Evolutionary conservation across 2,888 invertebrate species (phyloP).

Genomic region (Empis stercorea): DNA sequence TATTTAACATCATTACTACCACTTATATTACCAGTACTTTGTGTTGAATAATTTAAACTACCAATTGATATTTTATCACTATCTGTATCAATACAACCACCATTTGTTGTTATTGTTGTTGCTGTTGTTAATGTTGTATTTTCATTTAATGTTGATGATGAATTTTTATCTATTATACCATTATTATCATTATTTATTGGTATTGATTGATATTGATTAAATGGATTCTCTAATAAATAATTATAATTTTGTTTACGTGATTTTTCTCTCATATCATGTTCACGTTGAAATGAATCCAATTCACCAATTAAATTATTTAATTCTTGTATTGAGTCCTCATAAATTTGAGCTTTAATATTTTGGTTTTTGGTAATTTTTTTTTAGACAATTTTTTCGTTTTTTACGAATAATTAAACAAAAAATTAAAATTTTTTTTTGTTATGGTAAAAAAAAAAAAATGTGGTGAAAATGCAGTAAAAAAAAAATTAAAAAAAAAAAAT

Average conservation of each 20-base stretch:
- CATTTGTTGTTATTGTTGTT: conserved; percentile 16
- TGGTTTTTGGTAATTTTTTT: neutral
- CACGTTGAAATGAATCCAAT: conserved; percentile 38
- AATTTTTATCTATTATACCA: neutral
- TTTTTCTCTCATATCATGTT: conserved; percentile 32
- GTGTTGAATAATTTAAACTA: conserved; percentile 21
- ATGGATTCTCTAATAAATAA: neutral
- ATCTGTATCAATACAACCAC: conserved; percentile 11
- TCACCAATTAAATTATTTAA: conserved; percentile 39
- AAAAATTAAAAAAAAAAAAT: conserved; percentile 6
- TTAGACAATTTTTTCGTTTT: neutral
- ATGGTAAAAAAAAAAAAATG: neutral
- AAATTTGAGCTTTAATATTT: conserved; percentile 30
- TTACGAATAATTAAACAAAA: neutral
- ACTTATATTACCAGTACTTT: conserved; percentile 13
- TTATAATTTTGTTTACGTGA: neutral
- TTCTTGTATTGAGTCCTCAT: conserved; percentile 38
- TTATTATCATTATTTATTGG: neutral
- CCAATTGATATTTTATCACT: conserved; percentile 18
- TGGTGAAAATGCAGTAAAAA: conserved; percentile 1
- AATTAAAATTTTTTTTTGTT: neutral
- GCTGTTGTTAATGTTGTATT: too few relatives aligned
- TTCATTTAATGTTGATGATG: conserved; percentile 12
- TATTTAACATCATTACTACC: conserved; percentile 16
- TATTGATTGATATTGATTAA: neutral